phyloP scores from a whole-genome alignment of 2,888 invertebrate genomes.

The Tetanocera ferruginea region DNA sequence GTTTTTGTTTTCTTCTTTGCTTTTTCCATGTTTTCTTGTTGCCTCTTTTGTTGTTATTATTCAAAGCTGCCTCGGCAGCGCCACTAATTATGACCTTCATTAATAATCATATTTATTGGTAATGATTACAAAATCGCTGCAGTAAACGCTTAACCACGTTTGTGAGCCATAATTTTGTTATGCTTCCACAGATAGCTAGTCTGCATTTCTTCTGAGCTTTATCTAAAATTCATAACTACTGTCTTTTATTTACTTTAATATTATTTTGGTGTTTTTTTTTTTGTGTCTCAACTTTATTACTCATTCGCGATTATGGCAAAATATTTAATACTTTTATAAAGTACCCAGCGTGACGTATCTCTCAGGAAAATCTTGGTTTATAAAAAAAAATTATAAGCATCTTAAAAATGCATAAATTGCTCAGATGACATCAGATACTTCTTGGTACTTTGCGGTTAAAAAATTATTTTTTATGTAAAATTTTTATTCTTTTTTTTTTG shows the following conservation, averaged over 20 bases:
- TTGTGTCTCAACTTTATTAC: neutral
- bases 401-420: conserved; percentile 9
- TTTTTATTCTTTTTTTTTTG: neutral
- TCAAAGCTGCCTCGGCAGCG: no score
- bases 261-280: neutral
- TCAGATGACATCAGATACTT: conserved; percentile 18
- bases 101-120: conserved; percentile 1
- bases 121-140: neutral
- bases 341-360: neutral
- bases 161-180: neutral
- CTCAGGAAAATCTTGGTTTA: neutral
- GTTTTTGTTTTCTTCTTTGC: neutral
- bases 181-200: no score
- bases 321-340: neutral
- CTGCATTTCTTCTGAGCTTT: no score
- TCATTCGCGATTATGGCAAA: neutral
- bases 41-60: neutral
- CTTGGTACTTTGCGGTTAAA: neutral
- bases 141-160: neutral
- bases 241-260: no score
- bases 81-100: neutral
- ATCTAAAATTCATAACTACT: no score
- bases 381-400: neutral
- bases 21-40: neutral
- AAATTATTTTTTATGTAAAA: neutral